Percentiles rank a stretch among this genome's conserved stretches.
These are phyloP conservation scores for Glomeris maerens DNA, from an alignment of 1,140 invertebrate species.

Conservation along the genomic window DNA sequence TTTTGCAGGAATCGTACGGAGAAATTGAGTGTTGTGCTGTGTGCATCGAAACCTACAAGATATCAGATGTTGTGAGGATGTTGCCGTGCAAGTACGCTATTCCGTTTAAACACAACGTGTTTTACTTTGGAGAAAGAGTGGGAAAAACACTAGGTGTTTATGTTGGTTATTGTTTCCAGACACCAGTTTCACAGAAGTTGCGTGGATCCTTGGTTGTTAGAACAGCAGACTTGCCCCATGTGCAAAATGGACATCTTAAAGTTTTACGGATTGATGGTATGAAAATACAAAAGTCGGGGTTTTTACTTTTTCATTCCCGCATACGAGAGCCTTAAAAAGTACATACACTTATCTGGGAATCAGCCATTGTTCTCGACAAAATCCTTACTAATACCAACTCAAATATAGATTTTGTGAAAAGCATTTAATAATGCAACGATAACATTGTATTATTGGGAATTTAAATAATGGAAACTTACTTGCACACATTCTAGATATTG, in stretches of 20 bases:
- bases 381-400: not conserved
- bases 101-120: not conserved
- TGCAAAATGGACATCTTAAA: slow-evolving; percentile 90
- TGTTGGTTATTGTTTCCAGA: slow-evolving; percentile 32
- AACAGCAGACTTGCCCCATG: slow-evolving; percentile 86
- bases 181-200: slow-evolving; percentile 88
- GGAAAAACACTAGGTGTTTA: not conserved
- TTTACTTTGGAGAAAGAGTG: not conserved
- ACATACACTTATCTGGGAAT: not conserved
- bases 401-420: slow-evolving; percentile 12
- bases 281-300: slow-evolving; percentile 7
- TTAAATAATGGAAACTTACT: no score
- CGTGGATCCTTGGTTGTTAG: slow-evolving; percentile 86
- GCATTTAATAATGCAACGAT: not conserved
- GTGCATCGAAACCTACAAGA: slow-evolving; percentile 78
- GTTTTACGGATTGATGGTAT: slow-evolving; percentile 67
- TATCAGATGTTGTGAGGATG: slow-evolving; percentile 62
- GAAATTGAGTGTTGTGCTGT: slow-evolving; percentile 81
- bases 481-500: no score
- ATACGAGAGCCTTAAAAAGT: slow-evolving; percentile 3
- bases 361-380: slow-evolving; percentile 7
- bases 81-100: slow-evolving; percentile 68
- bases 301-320: not conserved
- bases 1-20: slow-evolving; percentile 51
- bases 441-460: not conserved